These are phyloP conservation scores for Heterodera carotae DNA, from an alignment of 1,140 invertebrate genomes.

Conservation along the genomic window DNA sequence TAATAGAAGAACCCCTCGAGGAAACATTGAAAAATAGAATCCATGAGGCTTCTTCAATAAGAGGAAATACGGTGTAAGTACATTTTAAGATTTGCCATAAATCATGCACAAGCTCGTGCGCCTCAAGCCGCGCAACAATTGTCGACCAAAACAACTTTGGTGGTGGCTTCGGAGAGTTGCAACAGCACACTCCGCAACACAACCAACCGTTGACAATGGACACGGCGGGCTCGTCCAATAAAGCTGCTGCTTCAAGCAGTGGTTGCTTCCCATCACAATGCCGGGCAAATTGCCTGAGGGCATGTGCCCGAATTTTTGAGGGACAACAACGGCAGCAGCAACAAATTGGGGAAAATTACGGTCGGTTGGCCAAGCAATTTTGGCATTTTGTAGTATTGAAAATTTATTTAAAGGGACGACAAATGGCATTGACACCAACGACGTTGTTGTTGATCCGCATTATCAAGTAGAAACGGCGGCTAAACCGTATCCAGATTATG, in stretches of 20 bases:
- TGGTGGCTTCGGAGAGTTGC: not conserved
- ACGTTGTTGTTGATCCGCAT: not conserved
- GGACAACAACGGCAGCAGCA: conserved; percentile 3
- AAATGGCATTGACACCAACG: not conserved
- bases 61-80: not conserved
- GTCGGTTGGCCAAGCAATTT: not conserved
- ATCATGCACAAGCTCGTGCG: conserved; percentile 11
- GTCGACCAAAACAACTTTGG: not conserved
- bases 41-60: too few relatives aligned
- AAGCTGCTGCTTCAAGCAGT: not conserved
- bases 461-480: not conserved
- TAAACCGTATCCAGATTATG: not conserved
- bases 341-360: not conserved
- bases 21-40: too few relatives aligned
- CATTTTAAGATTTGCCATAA: conserved; percentile 23
- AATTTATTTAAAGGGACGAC: not conserved
- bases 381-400: not conserved
- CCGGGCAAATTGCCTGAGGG: conserved; percentile 20
- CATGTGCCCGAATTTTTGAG: conserved; percentile 28
- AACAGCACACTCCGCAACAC: not conserved
- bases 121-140: not conserved
- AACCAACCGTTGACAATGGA: not conserved
- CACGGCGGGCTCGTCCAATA: too few relatives aligned
- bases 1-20: too few relatives aligned
- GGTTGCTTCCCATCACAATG: conserved; percentile 18